Evolutionary conservation across 2,888 invertebrate genomes (phyloP).

Genomic region (Pediacus dermestoides): DNA sequence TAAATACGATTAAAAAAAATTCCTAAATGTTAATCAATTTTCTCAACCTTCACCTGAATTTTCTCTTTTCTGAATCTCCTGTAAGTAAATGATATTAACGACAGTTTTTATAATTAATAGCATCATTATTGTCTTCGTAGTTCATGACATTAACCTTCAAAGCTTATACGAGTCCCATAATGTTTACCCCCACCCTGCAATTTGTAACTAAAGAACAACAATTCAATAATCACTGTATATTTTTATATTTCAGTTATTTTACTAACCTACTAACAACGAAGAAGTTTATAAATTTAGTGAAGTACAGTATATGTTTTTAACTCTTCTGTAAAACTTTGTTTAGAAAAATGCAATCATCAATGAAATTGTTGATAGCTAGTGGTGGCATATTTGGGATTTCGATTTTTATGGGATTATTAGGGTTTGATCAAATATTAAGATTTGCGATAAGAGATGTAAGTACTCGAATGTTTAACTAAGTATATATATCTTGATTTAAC

Average conservation of each 20-base stretch:
- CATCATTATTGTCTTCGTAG: constrained; percentile 1
- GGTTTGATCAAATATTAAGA: constrained; percentile 27
- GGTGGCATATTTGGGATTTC: neutral
- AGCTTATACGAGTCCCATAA: constrained; percentile 8
- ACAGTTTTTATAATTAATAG: constrained; percentile 12
- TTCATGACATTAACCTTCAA: constrained; percentile 16
- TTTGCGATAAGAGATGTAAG: constrained; percentile 37
- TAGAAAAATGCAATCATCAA: too few species aligned
- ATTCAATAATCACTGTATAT: constrained; percentile 10
- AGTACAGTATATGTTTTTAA: too few species aligned
- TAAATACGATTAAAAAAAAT: too few species aligned
- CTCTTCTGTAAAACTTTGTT: too few species aligned
- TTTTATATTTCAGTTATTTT: constrained; percentile 37
- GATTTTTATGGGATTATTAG: constrained; percentile 60
- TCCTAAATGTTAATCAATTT: too few species aligned
- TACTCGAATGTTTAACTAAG: too few species aligned
- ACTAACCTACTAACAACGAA: constrained; percentile 61
- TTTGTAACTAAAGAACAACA: constrained; percentile 5
- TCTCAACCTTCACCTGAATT: too few species aligned
- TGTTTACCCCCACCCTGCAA: constrained; percentile 10
- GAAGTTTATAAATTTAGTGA: too few species aligned
- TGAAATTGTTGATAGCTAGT: too few species aligned
- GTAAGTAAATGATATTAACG: too few species aligned
- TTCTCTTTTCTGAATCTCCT: too few species aligned
- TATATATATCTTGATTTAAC: constrained; percentile 1